Evolutionary conservation across 2,888 invertebrate genomes (phyloP).

Genomic region (Drosophila neonasuta): DNA sequence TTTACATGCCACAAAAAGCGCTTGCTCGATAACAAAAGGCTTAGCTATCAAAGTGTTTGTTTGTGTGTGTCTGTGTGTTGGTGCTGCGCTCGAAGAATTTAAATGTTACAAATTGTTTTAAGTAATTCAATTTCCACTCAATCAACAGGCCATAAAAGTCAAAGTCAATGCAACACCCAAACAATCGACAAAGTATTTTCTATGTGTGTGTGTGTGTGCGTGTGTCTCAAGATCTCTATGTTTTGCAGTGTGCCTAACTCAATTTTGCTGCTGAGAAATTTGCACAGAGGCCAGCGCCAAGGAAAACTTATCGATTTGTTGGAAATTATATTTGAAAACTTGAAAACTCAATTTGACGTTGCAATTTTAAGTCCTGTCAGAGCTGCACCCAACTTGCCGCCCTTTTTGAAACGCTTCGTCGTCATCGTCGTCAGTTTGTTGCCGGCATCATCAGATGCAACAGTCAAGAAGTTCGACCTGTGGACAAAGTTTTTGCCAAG

Average conservation of each 20-base stretch:
- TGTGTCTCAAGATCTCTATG: constrained; percentile 10
- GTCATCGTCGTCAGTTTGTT: constrained; percentile 1
- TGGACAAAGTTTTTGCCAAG: constrained; percentile 42
- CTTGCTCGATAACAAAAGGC: constrained; percentile 26
- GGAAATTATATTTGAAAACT: constrained; percentile 73
- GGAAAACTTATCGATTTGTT: constrained; percentile 75
- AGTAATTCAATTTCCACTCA: constrained; percentile 68
- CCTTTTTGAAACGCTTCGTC: not conserved
- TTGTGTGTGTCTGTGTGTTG: not conserved
- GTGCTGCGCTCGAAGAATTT: constrained; percentile 34
- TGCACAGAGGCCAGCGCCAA: constrained; percentile 28
- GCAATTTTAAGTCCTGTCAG: constrained; percentile 56
- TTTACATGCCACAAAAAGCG: constrained; percentile 34
- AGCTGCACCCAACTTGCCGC: not conserved
- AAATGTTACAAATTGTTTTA: constrained; percentile 68
- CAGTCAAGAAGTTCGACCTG: constrained; percentile 51
- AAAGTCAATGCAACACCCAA: constrained; percentile 28
- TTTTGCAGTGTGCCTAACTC: constrained; percentile 51
- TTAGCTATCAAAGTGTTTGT: constrained; percentile 6
- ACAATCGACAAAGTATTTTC: constrained; percentile 1
- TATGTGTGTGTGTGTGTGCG: not conserved
- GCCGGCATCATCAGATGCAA: constrained; percentile 55
- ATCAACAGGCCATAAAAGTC: constrained; percentile 42
- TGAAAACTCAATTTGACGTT: constrained; percentile 71
- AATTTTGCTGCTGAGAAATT: constrained; percentile 63